These are phyloP conservation scores for Hycleus phaleratus DNA, from an alignment of 1,140 invertebrate genomes.

Conservation along the genomic window DNA sequence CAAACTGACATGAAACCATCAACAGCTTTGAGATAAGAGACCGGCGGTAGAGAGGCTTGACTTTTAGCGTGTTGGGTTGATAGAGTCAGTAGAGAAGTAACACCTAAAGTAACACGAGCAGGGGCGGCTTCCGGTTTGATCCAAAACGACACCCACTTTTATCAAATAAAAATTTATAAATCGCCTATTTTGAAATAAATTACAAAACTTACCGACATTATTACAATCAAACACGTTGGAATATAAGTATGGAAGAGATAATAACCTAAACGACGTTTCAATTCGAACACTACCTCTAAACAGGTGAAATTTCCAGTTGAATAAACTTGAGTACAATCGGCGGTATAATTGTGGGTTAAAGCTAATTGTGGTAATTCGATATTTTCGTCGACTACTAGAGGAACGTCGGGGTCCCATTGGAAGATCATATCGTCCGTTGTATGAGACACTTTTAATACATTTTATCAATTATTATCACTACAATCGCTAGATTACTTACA, in stretches of 20 bases:
- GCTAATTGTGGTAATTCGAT: constrained; percentile 81
- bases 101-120: constrained; percentile 80
- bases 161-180: constrained; percentile 19
- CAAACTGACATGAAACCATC: constrained; percentile 89
- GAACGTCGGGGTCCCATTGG: constrained; percentile 81
- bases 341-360: constrained; percentile 74
- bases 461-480: background rate
- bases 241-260: constrained; percentile 86
- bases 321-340: constrained; percentile 82
- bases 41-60: constrained; percentile 78
- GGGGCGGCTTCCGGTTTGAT: constrained; percentile 85
- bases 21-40: constrained; percentile 84
- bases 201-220: constrained; percentile 68
- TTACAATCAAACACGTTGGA: constrained; percentile 79
- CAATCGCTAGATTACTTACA: constrained; percentile 53
- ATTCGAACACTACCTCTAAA: constrained; percentile 75
- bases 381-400: constrained; percentile 81
- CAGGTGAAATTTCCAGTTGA: constrained; percentile 86
- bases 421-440: constrained; percentile 87
- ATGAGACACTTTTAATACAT: constrained; percentile 62
- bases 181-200: background rate
- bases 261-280: constrained; percentile 77
- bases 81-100: constrained; percentile 80
- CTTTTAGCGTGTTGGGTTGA: constrained; percentile 89
- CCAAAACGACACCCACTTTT: constrained; percentile 89